These are phyloP conservation scores for Gobio gobio DNA, from an alignment of 2,113 vertebrate species.

Conservation along the genomic window DNA sequence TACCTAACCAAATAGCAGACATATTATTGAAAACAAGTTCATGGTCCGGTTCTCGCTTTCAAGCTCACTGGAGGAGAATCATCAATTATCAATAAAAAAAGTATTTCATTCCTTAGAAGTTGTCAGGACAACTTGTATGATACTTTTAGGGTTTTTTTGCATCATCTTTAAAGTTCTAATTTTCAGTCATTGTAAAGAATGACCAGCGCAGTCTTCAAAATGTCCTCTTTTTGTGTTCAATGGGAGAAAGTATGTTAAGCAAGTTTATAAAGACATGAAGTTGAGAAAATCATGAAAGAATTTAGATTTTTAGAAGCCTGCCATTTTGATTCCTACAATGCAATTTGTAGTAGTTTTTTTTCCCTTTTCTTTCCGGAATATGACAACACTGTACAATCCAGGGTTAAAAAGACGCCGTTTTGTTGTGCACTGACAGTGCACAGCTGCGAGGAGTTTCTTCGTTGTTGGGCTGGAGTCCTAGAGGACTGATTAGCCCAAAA, in stretches of 20 bases:
- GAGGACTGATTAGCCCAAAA: conserved; percentile 79
- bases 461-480: conserved; percentile 68
- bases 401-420: not conserved
- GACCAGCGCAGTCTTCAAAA: not conserved
- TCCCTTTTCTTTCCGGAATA: not conserved
- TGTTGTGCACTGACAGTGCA: conserved; percentile 57
- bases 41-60: too few species aligned
- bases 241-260: not conserved
- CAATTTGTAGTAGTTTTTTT: not conserved
- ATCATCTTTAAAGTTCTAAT: not conserved
- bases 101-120: too few species aligned
- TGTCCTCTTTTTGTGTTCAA: not conserved
- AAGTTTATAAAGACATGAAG: not conserved
- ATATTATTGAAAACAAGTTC: too few species aligned
- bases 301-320: not conserved
- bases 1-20: too few species aligned
- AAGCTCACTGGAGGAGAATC: too few species aligned
- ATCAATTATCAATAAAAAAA: too few species aligned
- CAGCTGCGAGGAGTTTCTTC: conserved; percentile 65
- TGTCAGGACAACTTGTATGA: not conserved
- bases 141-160: not conserved
- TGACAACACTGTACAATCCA: not conserved
- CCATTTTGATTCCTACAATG: not conserved
- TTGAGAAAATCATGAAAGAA: not conserved
- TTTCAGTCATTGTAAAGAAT: not conserved